These are phyloP conservation scores for Thaleichthys pacificus DNA, from an alignment of 2,797 vertebrate species.

Conservation along the genomic window DNA sequence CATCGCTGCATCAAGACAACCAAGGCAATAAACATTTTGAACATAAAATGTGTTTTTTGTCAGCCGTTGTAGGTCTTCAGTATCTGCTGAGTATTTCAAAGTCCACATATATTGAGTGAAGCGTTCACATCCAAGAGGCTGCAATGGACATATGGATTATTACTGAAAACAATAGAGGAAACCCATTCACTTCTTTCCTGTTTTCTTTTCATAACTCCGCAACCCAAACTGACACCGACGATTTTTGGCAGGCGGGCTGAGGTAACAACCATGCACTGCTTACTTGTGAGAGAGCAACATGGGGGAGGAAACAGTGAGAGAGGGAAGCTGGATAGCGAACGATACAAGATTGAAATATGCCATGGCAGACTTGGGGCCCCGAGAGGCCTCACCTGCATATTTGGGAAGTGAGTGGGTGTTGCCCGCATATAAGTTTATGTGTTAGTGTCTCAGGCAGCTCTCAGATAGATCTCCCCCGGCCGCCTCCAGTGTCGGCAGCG, in stretches of 20 bases:
- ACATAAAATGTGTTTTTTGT: too few relatives aligned
- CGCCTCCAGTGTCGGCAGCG: slow-evolving; percentile 61
- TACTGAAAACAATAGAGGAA: background rate
- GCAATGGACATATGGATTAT: background rate
- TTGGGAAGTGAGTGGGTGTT: slow-evolving; percentile 38
- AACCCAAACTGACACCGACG: background rate
- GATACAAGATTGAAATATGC: slow-evolving; percentile 52
- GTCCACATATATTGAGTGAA: too few relatives aligned
- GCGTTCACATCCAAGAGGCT: too few relatives aligned
- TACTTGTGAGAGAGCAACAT: slow-evolving; percentile 29
- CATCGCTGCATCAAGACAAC: background rate
- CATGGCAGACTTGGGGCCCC: slow-evolving; percentile 36
- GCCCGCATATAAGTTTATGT: slow-evolving; percentile 47
- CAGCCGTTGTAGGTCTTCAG: too few relatives aligned
- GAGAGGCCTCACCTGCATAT: slow-evolving; percentile 30
- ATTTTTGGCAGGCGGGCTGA: slow-evolving; percentile 23
- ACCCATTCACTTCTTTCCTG: background rate
- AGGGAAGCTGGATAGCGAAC: slow-evolving; percentile 31
- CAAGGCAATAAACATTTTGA: too few relatives aligned
- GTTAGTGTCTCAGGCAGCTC: slow-evolving; percentile 49
- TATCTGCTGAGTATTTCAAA: too few relatives aligned
- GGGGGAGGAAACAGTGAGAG: slow-evolving; percentile 34
- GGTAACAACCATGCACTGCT: slow-evolving; percentile 28
- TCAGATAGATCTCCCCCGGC: slow-evolving; percentile 18
- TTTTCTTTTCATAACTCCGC: background rate